Conservation (phyloP, 2,797 vertebrate species). For the Anabas testudineus region DNA sequence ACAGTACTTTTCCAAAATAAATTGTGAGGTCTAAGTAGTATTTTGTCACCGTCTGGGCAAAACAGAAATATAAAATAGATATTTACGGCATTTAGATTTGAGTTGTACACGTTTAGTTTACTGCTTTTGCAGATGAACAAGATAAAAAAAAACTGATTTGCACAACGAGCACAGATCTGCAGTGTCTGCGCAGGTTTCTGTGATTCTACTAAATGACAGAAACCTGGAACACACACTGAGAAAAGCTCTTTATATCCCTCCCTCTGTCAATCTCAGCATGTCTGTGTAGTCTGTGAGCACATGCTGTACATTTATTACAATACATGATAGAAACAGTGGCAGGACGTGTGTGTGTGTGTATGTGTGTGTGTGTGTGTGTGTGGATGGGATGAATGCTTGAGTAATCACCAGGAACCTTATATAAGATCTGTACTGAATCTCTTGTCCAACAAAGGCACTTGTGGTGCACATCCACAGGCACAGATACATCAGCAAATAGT, state of each 20-base stretch:
- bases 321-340: slow-evolving; percentile 1
- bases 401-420: slow-evolving; percentile 36
- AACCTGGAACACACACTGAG: background rate
- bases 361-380: too few species aligned
- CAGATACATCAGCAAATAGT: background rate
- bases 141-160: background rate
- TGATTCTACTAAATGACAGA: slow-evolving; percentile 6
- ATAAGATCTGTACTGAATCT: slow-evolving; percentile 21
- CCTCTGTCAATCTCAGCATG: slow-evolving; percentile 13
- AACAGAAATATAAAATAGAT: background rate
- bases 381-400: background rate
- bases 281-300: slow-evolving; percentile 14
- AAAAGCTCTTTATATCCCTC: slow-evolving; percentile 18
- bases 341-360: background rate
- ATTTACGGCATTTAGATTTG: too few species aligned
- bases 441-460: slow-evolving; percentile 16
- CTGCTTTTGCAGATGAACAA: slow-evolving; percentile 7
- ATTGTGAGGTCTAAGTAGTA: background rate
- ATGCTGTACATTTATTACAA: background rate
- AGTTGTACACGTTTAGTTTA: background rate
- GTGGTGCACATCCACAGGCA: background rate
- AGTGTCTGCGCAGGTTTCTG: background rate
- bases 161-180: too few species aligned
- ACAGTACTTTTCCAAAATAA: background rate
- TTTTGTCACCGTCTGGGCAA: background rate